A percentile compares a stretch with the other conserved stretches of the same genome.
These are phyloP conservation scores for Pterostichus madidus DNA, from an alignment of 2,888 invertebrate genomes.

Conservation along the genomic window DNA sequence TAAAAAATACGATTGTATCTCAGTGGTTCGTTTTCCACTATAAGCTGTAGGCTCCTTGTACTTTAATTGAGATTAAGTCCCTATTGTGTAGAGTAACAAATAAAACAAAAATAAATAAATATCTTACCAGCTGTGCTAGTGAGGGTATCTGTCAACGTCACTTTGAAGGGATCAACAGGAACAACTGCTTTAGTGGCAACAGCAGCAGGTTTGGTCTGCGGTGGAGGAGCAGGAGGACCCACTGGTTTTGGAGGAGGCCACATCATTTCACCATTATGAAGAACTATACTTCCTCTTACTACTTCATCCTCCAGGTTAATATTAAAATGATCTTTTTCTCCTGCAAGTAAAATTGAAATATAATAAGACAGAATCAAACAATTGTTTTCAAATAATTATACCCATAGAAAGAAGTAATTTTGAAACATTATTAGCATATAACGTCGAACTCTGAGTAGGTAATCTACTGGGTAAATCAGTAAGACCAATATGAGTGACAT, in stretches of 20 bases:
- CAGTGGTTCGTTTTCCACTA: no score
- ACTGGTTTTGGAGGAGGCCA: slow-evolving; percentile 89
- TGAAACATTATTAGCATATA: slow-evolving; percentile 95
- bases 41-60: no score
- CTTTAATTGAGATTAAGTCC: no score
- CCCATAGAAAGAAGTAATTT: slow-evolving; percentile 91
- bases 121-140: slow-evolving; percentile 83
- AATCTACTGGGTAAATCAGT: slow-evolving; percentile 92
- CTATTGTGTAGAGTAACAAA: no score
- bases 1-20: no score
- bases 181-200: slow-evolving; percentile 74
- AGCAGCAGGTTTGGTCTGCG: slow-evolving; percentile 74
- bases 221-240: slow-evolving; percentile 78
- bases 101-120: not conserved
- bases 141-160: slow-evolving; percentile 84
- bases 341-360: slow-evolving; percentile 74
- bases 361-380: slow-evolving; percentile 66
- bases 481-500: slow-evolving; percentile 90
- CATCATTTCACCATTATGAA: slow-evolving; percentile 86
- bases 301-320: slow-evolving; percentile 93
- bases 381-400: slow-evolving; percentile 72
- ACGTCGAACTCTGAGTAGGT: slow-evolving; percentile 91
- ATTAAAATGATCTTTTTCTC: slow-evolving; percentile 87
- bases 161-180: slow-evolving; percentile 84
- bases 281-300: slow-evolving; percentile 89